Percentiles rank a stretch among this genome's conserved stretches.
phyloP scores from a whole-genome alignment of 1,140 invertebrate genomes.

The Cydia strobilella region DNA sequence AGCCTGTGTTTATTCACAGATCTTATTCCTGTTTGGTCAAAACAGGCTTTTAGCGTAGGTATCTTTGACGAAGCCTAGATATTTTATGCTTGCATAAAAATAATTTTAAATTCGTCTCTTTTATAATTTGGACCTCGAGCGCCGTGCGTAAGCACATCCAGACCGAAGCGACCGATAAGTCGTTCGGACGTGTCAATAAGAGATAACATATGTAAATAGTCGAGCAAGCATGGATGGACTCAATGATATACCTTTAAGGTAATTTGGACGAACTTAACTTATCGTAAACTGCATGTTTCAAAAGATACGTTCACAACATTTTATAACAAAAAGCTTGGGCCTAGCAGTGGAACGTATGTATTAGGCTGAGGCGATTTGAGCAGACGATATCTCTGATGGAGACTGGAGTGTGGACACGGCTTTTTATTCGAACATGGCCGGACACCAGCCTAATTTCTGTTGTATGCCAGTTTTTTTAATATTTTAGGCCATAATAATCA shows the following conservation, averaged over 20 bases:
- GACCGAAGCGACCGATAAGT: conserved; percentile 69
- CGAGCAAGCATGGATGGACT: conserved; percentile 54
- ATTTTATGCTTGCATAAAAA: background rate
- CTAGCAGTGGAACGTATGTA: too few relatives aligned
- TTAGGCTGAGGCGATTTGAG: too few relatives aligned
- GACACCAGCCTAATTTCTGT: too few relatives aligned
- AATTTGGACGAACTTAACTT: conserved; percentile 17
- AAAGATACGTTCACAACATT: background rate
- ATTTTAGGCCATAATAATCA: too few relatives aligned
- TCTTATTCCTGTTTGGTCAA: too few relatives aligned
- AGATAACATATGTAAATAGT: conserved; percentile 72
- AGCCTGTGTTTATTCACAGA: too few relatives aligned
- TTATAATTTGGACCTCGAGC: background rate
- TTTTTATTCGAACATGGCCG: too few relatives aligned
- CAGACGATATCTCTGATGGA: too few relatives aligned
- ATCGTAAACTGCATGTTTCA: conserved; percentile 2
- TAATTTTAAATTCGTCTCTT: background rate
- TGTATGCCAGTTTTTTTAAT: too few relatives aligned
- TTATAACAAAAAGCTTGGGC: background rate
- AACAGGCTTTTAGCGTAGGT: background rate
- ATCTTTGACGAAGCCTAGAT: background rate
- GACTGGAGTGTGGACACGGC: too few relatives aligned
- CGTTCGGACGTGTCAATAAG: conserved; percentile 71
- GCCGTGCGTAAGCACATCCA: conserved; percentile 49
- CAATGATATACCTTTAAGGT: conserved; percentile 55